Base-by-base conservation (phyloP, 64 coral and sea anemone genomes). In the Cladopsammia gracilis region DNA sequence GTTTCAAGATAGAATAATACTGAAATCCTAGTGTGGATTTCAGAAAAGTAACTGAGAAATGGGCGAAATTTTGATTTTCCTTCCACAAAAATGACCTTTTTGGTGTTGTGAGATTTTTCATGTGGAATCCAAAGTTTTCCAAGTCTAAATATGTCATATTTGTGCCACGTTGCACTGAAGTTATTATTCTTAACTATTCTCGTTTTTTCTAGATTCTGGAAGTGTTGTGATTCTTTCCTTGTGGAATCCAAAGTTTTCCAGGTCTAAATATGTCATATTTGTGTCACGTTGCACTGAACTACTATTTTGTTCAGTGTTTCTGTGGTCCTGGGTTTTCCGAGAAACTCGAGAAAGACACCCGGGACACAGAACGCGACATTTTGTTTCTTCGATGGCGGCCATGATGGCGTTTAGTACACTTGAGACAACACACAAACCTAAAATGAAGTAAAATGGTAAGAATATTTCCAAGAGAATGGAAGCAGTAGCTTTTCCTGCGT, bases 391-490 rank as follows among this genome's bases (percentile, higher is more conserved):
- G 18, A 94, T 25, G 58, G 77, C 56, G 18, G 62, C 52, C 22
- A 49, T 42, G 43, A 94, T 76, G 45, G 92, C 80, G 6, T 89
- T 94, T 18, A 94, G 72, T 42, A 94, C 76, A 84, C 77, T 88
- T 2, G 92, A 50, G 13, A 94, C 86, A 48, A 94, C 26, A 24
- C 92, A 94, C 57, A 94, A 52, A 15, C 77, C 68, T 2, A 89
- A 20, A 66, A 89, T 14, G 6, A 44, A 26, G 47, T 73, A 93
- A 10, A 73, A 61, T 16, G 25, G 14, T 42, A 10, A 11, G 14
- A 71, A 26, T 11, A 81, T 62, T 6, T 71, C 20, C 26, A 26
- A 12, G 12, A 93, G 51, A 53, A 87, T 0, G 64, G 3, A 2
- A 18, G 6, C 15, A 53, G 49, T 48, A 16, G 11, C 14, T 44